phyloP scores from a whole-genome alignment of 2,113 vertebrate species.

The Myrmecobius fasciatus region DNA sequence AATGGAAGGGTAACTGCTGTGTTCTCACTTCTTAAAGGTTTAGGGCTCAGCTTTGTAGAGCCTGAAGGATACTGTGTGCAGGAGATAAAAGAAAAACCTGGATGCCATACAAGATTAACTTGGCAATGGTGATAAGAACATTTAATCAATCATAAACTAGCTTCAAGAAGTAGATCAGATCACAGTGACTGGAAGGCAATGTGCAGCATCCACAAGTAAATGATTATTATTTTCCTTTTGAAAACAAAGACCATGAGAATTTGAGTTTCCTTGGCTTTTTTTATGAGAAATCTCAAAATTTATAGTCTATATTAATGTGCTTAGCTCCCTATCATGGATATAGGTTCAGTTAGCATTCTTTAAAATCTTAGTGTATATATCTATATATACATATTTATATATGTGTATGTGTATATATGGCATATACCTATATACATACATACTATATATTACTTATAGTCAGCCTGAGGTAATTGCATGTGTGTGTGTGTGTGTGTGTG shows the following conservation, averaged over 20 bases:
- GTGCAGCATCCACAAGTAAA: constrained; percentile 19
- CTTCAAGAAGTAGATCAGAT: constrained; percentile 62
- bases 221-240: constrained; percentile 62
- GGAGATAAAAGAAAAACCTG: constrained; percentile 71
- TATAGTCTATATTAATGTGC: constrained; percentile 47
- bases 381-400: too few species aligned
- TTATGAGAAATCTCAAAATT: constrained; percentile 69
- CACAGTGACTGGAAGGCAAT: constrained; percentile 61
- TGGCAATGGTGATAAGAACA: constrained; percentile 68
- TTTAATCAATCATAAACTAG: constrained; percentile 70
- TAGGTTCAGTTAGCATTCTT: background rate
- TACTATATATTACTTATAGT: background rate
- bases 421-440: too few species aligned
- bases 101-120: constrained; percentile 73
- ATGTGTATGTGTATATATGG: too few species aligned
- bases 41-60: constrained; percentile 58
- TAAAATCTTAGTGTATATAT: background rate
- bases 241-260: constrained; percentile 71
- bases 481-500: too few species aligned
- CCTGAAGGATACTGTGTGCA: constrained; percentile 66
- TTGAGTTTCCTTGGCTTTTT: constrained; percentile 68
- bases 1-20: constrained; percentile 23
- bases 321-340: background rate
- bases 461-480: too few species aligned
- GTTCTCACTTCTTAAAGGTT: constrained; percentile 65